phyloP scores from a whole-genome alignment of 2,113 vertebrate species.

The Pollimyrus isidori region DNA sequence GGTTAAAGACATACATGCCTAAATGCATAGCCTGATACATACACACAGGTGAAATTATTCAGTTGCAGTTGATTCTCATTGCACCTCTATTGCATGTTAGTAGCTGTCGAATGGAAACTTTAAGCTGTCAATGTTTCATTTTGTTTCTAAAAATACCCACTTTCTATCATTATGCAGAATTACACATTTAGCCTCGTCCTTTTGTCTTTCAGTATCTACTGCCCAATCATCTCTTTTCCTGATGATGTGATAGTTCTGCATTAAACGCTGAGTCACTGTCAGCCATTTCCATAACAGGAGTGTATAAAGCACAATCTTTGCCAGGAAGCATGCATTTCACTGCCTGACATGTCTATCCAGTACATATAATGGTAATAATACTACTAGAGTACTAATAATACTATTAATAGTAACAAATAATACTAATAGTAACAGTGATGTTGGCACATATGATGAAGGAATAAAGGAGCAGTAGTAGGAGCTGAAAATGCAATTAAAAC shows the following conservation, averaged over 20 bases:
- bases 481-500: neutral
- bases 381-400: neutral
- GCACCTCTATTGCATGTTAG: neutral
- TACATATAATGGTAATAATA: neutral
- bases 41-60: neutral
- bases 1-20: neutral
- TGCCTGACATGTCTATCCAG: neutral
- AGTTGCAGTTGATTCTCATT: neutral
- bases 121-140: neutral
- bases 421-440: neutral
- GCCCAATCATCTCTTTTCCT: neutral
- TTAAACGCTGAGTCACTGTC: slow-evolving; percentile 6
- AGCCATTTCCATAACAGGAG: neutral
- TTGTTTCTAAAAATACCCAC: neutral
- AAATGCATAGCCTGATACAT: neutral
- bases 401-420: neutral
- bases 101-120: neutral
- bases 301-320: neutral
- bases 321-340: neutral
- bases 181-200: neutral
- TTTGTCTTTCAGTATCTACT: neutral
- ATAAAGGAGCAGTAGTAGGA: neutral
- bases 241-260: neutral
- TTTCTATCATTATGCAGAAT: neutral
- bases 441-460: neutral